These are phyloP conservation scores for Myrmophylax atrothorax DNA, from an alignment of 2,113 vertebrate genomes.

Conservation along the genomic window DNA sequence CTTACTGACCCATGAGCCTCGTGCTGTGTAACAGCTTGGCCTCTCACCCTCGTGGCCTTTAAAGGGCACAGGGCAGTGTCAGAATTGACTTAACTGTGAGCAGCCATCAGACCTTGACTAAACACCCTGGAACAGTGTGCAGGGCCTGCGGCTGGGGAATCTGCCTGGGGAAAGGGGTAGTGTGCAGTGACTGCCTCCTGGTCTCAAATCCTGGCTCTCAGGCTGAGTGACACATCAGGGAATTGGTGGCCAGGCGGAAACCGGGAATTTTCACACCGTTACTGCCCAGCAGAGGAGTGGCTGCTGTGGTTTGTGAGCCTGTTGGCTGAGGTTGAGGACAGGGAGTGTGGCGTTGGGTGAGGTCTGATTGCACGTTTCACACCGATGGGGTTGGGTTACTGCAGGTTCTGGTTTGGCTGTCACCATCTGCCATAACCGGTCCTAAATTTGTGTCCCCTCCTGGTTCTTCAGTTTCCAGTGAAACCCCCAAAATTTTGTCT, in stretches of 20 bases:
- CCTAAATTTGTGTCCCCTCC: not conserved
- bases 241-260: not conserved
- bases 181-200: not conserved
- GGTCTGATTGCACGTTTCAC: not conserved
- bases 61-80: not conserved
- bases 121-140: not conserved
- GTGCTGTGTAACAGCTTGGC: not conserved
- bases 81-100: not conserved
- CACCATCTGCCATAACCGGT: not conserved
- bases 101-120: not conserved
- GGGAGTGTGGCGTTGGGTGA: not conserved
- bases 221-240: rapidly evolving
- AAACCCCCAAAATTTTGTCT: not conserved
- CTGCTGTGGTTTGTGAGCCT: not conserved
- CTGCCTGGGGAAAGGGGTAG: not conserved
- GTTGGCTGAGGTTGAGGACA: not conserved
- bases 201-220: not conserved
- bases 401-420: not conserved
- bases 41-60: not conserved
- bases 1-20: not conserved
- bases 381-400: not conserved
- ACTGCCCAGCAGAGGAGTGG: not conserved
- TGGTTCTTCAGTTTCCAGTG: not conserved
- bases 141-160: not conserved
- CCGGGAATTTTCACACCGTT: not conserved